Conservation (phyloP, 2,888 invertebrate species). For the Tigriopus californicus region DNA sequence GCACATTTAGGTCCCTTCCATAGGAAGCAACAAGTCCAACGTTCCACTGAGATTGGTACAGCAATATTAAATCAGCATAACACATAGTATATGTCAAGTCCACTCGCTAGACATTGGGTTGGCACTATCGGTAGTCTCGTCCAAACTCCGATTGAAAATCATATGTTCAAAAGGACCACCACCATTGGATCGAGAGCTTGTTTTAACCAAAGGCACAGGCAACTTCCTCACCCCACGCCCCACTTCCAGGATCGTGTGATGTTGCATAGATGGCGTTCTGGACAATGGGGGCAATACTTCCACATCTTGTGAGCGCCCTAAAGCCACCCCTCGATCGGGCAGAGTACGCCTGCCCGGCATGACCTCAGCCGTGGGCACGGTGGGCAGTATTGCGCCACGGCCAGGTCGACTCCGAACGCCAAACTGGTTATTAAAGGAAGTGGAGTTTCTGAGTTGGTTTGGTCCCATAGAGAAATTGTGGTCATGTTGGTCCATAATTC, state of each 20-base stretch:
- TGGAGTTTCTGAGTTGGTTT: not conserved
- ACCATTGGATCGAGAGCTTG: too few species aligned
- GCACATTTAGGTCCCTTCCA: too few species aligned
- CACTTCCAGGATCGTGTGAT: conserved; percentile 7
- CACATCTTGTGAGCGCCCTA: not conserved
- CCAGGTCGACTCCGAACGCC: too few species aligned
- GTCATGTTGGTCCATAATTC: not conserved
- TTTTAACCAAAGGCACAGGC: not conserved
- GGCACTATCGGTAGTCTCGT: too few species aligned
- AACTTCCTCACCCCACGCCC: conserved; percentile 10
- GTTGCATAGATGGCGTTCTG: not conserved
- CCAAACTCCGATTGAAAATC: too few species aligned
- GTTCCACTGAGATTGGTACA: too few species aligned
- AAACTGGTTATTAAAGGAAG: not conserved
- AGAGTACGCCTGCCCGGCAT: not conserved
- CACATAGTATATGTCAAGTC: too few species aligned
- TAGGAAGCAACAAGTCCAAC: too few species aligned
- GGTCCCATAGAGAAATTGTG: not conserved
- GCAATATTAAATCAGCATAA: too few species aligned
- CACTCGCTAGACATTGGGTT: too few species aligned
- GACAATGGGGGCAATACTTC: not conserved
- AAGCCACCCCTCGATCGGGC: not conserved
- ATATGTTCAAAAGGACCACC: too few species aligned
- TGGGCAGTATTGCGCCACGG: conserved; percentile 3
- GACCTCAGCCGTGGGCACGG: not conserved